These are phyloP conservation scores for Mellilla xanthometata DNA, from an alignment of 2,888 invertebrate genomes.

Conservation along the genomic window DNA sequence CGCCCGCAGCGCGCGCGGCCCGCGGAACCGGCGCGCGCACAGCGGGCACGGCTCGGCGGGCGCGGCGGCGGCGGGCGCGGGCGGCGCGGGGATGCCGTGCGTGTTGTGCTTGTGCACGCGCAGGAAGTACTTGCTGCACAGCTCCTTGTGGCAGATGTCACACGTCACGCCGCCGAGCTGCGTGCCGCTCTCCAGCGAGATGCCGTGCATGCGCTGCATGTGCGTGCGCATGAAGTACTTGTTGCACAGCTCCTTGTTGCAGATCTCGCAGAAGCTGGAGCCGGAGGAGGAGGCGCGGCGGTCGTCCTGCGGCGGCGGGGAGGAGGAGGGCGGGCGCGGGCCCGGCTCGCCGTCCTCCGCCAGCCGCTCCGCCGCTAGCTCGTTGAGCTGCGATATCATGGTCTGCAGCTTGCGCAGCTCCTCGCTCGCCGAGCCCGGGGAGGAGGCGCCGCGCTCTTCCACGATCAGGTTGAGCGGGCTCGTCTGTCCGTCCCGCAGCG, in stretches of 20 bases:
- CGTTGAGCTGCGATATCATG: conserved; percentile 94
- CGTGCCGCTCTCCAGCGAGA: conserved; percentile 95
- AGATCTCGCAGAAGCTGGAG: conserved; percentile 97
- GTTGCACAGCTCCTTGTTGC: conserved; percentile 99
- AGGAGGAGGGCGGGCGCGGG: conserved; percentile 60
- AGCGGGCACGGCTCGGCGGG: conserved; percentile 86
- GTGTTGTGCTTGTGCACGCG: conserved; percentile 99
- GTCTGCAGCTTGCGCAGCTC: conserved; percentile 94
- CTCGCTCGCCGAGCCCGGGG: conserved; percentile 88
- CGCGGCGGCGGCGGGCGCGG: conserved; percentile 79
- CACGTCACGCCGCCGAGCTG: conserved; percentile 97
- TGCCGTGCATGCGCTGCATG: conserved; percentile 99
- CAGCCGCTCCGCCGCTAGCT: conserved; percentile 84
- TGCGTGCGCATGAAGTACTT: conserved; percentile 99
- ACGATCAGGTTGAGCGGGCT: conserved; percentile 91
- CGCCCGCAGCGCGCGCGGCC: conserved; percentile 93
- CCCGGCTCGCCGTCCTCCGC: conserved; percentile 57
- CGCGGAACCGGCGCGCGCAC: conserved; percentile 93
- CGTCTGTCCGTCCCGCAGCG: conserved; percentile 84
- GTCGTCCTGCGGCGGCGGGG: conserved; percentile 68
- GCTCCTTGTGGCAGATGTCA: conserved; percentile 98
- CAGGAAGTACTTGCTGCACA: conserved; percentile 98
- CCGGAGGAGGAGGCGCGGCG: conserved; percentile 84
- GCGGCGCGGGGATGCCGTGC: conserved; percentile 96
- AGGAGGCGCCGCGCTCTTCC: conserved; percentile 83